These are phyloP conservation scores for Alectoris magna DNA, from an alignment of 2,797 vertebrate genomes.

Conservation along the genomic window DNA sequence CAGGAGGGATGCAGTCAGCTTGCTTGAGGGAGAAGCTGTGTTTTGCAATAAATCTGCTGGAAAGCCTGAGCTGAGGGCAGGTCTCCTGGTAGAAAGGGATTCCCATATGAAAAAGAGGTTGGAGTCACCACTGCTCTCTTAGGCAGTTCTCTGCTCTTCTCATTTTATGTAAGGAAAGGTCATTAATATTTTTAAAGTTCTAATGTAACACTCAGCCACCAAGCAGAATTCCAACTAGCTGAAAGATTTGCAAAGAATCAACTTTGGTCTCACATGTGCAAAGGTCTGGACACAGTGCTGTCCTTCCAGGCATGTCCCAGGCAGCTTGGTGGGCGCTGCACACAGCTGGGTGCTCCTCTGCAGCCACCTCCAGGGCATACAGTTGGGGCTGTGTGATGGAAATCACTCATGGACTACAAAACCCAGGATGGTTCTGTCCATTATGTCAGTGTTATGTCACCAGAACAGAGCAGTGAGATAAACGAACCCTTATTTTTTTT, in stretches of 20 bases:
- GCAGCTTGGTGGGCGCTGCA: background rate
- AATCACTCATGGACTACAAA: background rate
- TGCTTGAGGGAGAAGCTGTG: background rate
- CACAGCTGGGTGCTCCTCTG: background rate
- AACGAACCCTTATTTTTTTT: background rate
- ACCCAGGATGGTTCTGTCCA: background rate
- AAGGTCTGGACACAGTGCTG: background rate
- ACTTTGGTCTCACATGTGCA: background rate
- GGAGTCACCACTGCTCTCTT: background rate
- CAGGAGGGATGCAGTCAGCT: background rate
- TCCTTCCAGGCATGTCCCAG: background rate
- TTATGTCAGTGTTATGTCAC: background rate
- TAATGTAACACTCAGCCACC: rapidly evolving
- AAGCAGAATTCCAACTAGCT: background rate
- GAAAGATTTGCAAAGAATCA: background rate
- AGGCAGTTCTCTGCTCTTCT: too few relatives aligned
- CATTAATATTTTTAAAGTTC: background rate
- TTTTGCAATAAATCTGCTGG: background rate
- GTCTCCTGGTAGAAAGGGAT: background rate
- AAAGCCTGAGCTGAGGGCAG: background rate
- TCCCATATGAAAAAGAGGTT: background rate
- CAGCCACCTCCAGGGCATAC: background rate
- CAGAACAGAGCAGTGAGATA: background rate
- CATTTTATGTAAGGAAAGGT: background rate
- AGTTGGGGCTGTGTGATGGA: background rate